Percentiles rank a stretch among this genome's conserved stretches.
Conservation (phyloP, 2,888 invertebrate genomes). For the Myopa testacea region DNA sequence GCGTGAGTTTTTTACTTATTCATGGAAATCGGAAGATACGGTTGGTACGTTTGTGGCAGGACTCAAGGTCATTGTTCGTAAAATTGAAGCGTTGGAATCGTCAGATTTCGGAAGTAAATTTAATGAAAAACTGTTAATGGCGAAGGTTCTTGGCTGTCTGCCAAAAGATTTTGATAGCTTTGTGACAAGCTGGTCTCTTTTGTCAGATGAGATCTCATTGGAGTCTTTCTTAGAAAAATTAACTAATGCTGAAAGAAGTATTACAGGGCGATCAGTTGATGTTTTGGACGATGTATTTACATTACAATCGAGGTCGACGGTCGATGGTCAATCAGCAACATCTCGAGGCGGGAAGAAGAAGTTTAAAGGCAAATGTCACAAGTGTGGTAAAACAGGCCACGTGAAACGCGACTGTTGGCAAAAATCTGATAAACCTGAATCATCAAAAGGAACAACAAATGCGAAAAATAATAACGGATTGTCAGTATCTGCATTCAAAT, state of each 20-base stretch:
- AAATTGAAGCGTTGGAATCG: not conserved
- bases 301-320: not conserved
- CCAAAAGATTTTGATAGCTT: not conserved
- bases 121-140: not conserved
- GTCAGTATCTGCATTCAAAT: not conserved
- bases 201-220: too few species aligned
- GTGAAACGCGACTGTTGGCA: constrained; percentile 4
- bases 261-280: not conserved
- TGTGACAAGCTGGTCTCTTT: not conserved
- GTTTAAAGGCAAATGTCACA: too few species aligned
- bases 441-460: not conserved
- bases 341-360: not conserved
- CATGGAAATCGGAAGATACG: not conserved
- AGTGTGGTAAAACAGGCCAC: not conserved
- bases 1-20: not conserved
- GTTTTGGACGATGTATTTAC: not conserved
- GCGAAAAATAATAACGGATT: constrained; percentile 2
- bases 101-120: not conserved
- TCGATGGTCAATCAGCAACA: not conserved
- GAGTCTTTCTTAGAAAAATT: too few species aligned
- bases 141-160: not conserved
- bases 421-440: not conserved
- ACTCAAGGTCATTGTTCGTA: not conserved
- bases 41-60: constrained; percentile 1
- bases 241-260: not conserved